Conservation (phyloP, 2,888 invertebrate species). For the Altica lythri region DNA sequence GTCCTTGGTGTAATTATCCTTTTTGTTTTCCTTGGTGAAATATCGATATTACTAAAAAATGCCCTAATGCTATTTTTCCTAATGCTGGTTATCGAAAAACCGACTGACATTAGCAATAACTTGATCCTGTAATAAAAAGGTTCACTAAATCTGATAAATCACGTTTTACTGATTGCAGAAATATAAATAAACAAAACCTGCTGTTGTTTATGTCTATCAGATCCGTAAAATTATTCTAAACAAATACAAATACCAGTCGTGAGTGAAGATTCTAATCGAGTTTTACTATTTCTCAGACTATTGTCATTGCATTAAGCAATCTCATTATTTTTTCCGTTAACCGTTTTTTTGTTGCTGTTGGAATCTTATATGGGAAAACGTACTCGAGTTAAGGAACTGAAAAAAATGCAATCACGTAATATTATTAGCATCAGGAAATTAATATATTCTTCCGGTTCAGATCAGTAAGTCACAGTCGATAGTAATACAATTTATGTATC, state of each 20-base stretch:
- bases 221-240: slow-evolving; percentile 1
- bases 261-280: slow-evolving; percentile 5
- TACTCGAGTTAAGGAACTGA: not conserved
- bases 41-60: too few relatives aligned
- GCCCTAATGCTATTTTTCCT: too few relatives aligned
- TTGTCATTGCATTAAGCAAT: slow-evolving; percentile 8
- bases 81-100: too few relatives aligned
- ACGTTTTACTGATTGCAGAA: too few relatives aligned
- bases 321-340: slow-evolving; percentile 7
- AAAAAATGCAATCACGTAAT: slow-evolving; percentile 5
- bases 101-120: too few relatives aligned
- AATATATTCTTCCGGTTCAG: slow-evolving; percentile 6
- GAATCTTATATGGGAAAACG: not conserved
- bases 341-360: not conserved
- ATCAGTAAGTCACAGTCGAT: not conserved
- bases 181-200: too few relatives aligned
- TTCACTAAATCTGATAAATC: too few relatives aligned
- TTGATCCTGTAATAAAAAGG: too few relatives aligned
- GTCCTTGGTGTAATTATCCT: too few relatives aligned
- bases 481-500: not conserved
- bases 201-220: too few relatives aligned
- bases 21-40: too few relatives aligned
- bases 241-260: slow-evolving; percentile 6
- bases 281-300: slow-evolving; percentile 6
- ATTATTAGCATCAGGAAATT: not conserved